phyloP scores from a whole-genome alignment of 2,113 vertebrate genomes.

The Hipposideros armiger region DNA sequence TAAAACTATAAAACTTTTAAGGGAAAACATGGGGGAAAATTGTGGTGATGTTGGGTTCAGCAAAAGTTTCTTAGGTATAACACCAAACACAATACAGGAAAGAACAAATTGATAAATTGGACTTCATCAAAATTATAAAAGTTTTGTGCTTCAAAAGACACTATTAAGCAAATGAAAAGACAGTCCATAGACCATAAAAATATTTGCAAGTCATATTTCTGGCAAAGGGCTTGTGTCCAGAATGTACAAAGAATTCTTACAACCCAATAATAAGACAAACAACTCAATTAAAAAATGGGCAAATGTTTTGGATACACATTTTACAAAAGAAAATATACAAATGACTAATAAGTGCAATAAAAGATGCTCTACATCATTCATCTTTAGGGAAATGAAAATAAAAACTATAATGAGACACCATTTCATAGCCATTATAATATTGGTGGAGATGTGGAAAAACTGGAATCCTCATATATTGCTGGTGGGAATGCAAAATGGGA shows the following conservation, averaged over 20 bases:
- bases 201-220: not conserved
- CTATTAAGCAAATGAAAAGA: not conserved
- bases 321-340: not conserved
- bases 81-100: not conserved
- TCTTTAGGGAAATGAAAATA: conserved; percentile 36
- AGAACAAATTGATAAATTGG: conserved; percentile 5
- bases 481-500: not conserved
- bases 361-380: not conserved
- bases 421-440: not conserved
- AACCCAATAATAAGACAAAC: not conserved
- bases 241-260: not conserved
- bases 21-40: not conserved
- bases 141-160: conserved; percentile 5
- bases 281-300: not conserved
- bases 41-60: not conserved
- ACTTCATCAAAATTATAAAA: conserved; percentile 21
- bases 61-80: not conserved
- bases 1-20: not conserved
- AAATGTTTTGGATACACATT: conserved; percentile 16
- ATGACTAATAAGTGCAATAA: not conserved
- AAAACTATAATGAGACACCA: not conserved
- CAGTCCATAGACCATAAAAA: not conserved
- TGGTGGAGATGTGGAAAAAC: not conserved
- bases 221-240: not conserved
- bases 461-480: not conserved